phyloP scores from a whole-genome alignment of 2,888 invertebrate species.

The Cryptocephalus moraei region DNA sequence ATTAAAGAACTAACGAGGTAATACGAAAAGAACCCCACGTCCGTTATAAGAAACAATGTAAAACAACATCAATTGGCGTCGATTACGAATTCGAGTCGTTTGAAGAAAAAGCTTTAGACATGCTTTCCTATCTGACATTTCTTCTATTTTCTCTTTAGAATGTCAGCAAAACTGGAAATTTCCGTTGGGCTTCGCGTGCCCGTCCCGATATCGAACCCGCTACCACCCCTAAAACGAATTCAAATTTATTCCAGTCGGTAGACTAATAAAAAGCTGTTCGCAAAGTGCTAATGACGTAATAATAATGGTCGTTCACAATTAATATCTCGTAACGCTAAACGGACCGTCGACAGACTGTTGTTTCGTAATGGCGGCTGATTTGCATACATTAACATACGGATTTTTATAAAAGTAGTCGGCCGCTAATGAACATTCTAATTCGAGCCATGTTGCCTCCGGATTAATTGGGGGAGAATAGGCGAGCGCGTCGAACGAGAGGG shows the following conservation, averaged over 20 bases:
- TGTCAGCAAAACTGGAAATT: too few relatives aligned
- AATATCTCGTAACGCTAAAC: constrained; percentile 37
- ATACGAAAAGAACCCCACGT: too few relatives aligned
- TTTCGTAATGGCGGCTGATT: constrained; percentile 28
- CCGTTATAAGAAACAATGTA: too few relatives aligned
- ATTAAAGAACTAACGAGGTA: too few relatives aligned
- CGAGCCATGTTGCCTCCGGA: constrained; percentile 3
- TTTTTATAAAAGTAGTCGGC: constrained; percentile 20
- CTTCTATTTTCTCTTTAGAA: too few relatives aligned
- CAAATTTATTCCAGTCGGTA: constrained; percentile 31
- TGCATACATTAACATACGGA: constrained; percentile 33
- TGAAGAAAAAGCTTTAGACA: too few relatives aligned
- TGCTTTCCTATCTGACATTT: too few relatives aligned
- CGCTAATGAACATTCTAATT: constrained; percentile 14
- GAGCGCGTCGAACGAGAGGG: too few relatives aligned
- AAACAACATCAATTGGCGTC: too few relatives aligned
- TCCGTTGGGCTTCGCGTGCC: too few relatives aligned
- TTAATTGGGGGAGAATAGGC: neutral
- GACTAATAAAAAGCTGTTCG: constrained; percentile 30
- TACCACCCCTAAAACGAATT: constrained; percentile 20
- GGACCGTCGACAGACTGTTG: constrained; percentile 28
- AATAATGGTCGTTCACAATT: constrained; percentile 40
- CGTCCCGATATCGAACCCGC: neutral
- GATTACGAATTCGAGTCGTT: too few relatives aligned
- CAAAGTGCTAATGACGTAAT: constrained; percentile 39